Evolutionary conservation across 2,113 vertebrate species (phyloP).

Genomic region (Osmerus eperlanus): DNA sequence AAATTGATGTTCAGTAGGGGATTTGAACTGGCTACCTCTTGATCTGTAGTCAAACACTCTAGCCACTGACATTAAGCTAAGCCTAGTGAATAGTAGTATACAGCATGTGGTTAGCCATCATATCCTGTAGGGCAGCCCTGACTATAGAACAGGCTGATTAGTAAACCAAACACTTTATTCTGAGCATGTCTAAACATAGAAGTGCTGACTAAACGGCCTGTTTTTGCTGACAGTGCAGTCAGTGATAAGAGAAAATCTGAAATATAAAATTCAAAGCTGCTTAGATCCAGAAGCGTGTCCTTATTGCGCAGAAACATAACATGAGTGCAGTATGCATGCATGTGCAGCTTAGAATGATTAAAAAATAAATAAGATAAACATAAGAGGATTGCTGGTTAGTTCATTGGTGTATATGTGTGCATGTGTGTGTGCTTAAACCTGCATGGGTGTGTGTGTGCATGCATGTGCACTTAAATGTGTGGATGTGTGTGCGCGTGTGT

Average conservation of each 20-base stretch:
- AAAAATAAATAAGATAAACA: not conserved
- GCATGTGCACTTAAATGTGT: conserved; percentile 9
- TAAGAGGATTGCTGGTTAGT: not conserved
- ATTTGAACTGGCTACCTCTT: too few species aligned
- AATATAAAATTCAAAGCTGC: conserved; percentile 33
- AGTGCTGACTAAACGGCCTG: conserved; percentile 45
- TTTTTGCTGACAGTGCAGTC: conserved; percentile 47
- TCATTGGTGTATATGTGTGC: conserved; percentile 2
- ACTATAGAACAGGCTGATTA: not conserved
- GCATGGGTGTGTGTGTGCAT: conserved; percentile 3
- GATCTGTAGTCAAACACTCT: too few species aligned
- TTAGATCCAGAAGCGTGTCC: not conserved
- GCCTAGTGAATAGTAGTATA: too few species aligned
- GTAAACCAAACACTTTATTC: conserved; percentile 34
- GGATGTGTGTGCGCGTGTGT: not conserved
- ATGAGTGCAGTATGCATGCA: not conserved
- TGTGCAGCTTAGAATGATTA: not conserved
- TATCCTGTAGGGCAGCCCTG: not conserved
- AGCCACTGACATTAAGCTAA: too few species aligned
- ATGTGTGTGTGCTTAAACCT: conserved; percentile 2
- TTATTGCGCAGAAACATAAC: not conserved
- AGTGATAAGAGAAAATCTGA: conserved; percentile 34
- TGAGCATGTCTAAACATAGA: conserved; percentile 51
- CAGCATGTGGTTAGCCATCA: too few species aligned
- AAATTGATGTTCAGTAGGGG: too few species aligned